Evolutionary conservation across 92 coral and sea anemone genomes (phyloP).

Genomic region (Diadumene lineata): DNA sequence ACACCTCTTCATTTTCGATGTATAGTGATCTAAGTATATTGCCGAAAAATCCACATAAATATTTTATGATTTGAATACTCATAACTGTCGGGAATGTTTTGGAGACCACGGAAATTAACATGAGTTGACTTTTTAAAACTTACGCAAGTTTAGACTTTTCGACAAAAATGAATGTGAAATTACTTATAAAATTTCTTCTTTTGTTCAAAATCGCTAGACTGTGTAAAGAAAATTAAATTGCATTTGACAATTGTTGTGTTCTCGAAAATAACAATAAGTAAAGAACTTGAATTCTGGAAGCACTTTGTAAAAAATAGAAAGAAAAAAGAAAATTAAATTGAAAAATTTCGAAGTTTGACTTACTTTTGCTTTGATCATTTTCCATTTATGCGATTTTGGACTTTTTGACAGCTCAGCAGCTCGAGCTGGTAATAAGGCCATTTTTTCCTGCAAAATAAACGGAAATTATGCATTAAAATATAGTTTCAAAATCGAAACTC

Average conservation of each 20-base stretch:
- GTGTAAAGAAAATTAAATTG: neutral
- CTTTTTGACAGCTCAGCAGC: constrained; percentile 88
- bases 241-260: too few species aligned
- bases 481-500: neutral
- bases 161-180: neutral
- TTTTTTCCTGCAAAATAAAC: constrained; percentile 71
- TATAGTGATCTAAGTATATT: too few species aligned
- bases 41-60: too few species aligned
- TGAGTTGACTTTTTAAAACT: neutral
- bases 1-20: too few species aligned
- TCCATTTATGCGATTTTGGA: constrained; percentile 96
- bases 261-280: too few species aligned
- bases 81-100: neutral
- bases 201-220: neutral
- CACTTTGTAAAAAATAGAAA: too few species aligned
- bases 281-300: too few species aligned
- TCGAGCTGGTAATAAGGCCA: constrained; percentile 92
- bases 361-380: constrained; percentile 96
- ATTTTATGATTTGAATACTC: too few species aligned
- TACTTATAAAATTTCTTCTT: neutral
- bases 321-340: too few species aligned
- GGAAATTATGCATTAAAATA: neutral
- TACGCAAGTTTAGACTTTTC: neutral
- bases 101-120: neutral
- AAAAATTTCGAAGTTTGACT: too few species aligned